phyloP scores from a whole-genome alignment of 64 coral and sea anemone species.

The Montipora capricornis region DNA sequence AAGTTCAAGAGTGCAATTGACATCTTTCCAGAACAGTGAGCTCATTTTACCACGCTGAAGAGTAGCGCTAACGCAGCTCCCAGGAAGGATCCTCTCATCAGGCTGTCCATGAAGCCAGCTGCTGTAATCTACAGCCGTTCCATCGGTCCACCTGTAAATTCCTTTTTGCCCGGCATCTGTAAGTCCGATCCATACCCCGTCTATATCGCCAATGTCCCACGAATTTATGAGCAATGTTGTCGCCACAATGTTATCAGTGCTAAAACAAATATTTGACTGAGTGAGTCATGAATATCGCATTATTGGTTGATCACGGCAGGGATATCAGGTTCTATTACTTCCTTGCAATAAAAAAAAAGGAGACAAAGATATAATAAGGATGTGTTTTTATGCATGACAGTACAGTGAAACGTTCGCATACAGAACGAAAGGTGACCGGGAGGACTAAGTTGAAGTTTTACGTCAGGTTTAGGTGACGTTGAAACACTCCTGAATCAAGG shows the following conservation, averaged over 20 bases:
- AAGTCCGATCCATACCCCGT: constrained; percentile 79
- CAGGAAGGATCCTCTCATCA: constrained; percentile 46
- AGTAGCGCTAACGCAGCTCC: constrained; percentile 81
- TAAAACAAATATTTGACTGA: neutral
- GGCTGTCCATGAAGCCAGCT: constrained; percentile 85
- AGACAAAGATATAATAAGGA: no score
- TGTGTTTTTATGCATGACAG: no score
- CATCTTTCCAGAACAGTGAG: constrained; percentile 84
- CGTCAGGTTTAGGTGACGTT: no score
- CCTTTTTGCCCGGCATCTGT: constrained; percentile 61
- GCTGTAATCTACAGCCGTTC: constrained; percentile 53
- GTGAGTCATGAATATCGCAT: no score
- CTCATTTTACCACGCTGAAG: constrained; percentile 56
- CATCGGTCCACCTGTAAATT: constrained; percentile 81
- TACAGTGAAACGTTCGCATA: no score
- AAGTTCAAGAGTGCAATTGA: constrained; percentile 63
- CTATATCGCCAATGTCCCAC: constrained; percentile 79
- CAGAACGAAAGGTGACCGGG: no score
- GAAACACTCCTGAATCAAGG: no score
- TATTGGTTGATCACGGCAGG: no score
- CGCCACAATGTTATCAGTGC: constrained; percentile 61
- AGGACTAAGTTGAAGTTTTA: no score
- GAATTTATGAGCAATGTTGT: constrained; percentile 79
- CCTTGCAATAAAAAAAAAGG: no score
- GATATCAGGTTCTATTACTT: no score